Conservation (phyloP, 2,888 invertebrate species). For the Abrostola tripartita region DNA sequence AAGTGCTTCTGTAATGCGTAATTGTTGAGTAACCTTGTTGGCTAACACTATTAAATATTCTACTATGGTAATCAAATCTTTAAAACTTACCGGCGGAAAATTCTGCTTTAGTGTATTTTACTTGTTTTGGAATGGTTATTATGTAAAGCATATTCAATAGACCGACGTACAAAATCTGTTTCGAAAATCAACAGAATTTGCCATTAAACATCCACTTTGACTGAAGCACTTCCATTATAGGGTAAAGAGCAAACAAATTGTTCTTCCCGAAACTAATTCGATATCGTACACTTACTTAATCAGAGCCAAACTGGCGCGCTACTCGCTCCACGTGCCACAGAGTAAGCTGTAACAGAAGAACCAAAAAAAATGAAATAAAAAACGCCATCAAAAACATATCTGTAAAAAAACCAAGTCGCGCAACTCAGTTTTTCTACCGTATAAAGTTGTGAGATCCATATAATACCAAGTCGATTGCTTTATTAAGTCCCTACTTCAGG, state of each 20-base stretch:
- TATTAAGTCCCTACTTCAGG: too few species aligned
- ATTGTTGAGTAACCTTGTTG: too few species aligned
- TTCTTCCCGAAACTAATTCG: constrained; percentile 62
- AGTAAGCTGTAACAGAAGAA: constrained; percentile 5
- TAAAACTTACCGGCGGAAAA: too few species aligned
- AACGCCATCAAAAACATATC: too few species aligned
- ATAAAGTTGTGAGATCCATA: too few species aligned
- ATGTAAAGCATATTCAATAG: not conserved
- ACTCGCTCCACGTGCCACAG: constrained; percentile 15
- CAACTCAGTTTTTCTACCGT: too few species aligned
- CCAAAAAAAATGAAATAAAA: not conserved
- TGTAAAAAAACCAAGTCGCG: too few species aligned
- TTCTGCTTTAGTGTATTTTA: too few species aligned
- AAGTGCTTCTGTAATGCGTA: not conserved
- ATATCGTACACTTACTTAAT: constrained; percentile 70
- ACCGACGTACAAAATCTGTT: constrained; percentile 18
- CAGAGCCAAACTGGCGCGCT: constrained; percentile 59
- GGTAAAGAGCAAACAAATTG: constrained; percentile 66
- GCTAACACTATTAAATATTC: too few species aligned
- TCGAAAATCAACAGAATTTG: constrained; percentile 15
- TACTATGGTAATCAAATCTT: too few species aligned
- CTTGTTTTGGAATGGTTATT: not conserved
- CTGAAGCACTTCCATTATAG: constrained; percentile 58
- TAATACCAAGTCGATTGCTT: too few species aligned
- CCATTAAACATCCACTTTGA: constrained; percentile 30